Conservation (phyloP, 2,888 invertebrate genomes). For the Apamea anceps region DNA sequence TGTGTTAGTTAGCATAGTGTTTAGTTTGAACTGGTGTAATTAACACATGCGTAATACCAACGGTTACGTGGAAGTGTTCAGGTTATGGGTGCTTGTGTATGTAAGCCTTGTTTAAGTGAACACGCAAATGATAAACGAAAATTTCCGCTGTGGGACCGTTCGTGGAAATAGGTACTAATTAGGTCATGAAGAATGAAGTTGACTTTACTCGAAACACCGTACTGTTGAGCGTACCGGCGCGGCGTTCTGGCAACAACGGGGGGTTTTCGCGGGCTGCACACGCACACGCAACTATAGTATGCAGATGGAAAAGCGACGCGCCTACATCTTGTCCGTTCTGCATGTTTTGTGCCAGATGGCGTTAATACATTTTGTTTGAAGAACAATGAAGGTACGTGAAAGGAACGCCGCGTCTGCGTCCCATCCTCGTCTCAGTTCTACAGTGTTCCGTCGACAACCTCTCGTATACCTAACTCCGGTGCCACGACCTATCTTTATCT, state of each 20-base stretch:
- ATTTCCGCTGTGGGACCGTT: not conserved
- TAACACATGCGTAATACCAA: slow-evolving; percentile 30
- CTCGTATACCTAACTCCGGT: not conserved
- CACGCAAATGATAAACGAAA: not conserved
- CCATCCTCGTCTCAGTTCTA: too few species aligned
- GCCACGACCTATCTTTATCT: too few species aligned
- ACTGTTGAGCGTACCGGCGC: not conserved
- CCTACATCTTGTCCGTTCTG: too few species aligned
- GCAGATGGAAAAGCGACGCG: too few species aligned
- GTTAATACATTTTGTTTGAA: not conserved
- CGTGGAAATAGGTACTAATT: slow-evolving; percentile 6
- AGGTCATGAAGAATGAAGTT: not conserved
- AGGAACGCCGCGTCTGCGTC: too few species aligned
- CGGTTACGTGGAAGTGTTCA: slow-evolving; percentile 26
- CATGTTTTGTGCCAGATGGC: not conserved
- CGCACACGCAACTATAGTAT: too few species aligned
- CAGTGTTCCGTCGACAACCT: too few species aligned
- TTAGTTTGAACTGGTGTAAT: slow-evolving; percentile 46
- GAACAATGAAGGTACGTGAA: not conserved
- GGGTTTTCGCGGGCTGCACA: too few species aligned
- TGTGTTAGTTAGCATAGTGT: slow-evolving; percentile 56
- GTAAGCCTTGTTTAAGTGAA: slow-evolving; percentile 9
- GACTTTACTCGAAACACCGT: not conserved
- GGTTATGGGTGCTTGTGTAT: not conserved
- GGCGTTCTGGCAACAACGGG: not conserved